Percentiles rank a stretch among this genome's conserved stretches.
Conservation (phyloP, 1,140 invertebrate species). For the Drosophila sproati region DNA sequence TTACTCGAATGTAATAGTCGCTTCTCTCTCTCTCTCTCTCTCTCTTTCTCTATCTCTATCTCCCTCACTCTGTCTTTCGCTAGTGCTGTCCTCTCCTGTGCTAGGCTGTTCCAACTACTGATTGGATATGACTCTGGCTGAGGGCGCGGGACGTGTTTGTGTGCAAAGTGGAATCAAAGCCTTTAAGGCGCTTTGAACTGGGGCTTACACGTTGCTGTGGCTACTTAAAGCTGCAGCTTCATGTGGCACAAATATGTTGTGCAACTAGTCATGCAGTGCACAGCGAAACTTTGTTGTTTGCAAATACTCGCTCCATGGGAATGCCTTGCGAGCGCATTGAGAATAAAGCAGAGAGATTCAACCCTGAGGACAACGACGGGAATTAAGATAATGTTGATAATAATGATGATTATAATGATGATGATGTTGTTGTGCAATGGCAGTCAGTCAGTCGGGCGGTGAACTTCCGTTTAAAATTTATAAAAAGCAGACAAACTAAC, state of each 20-base stretch:
- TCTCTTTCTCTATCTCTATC: neutral
- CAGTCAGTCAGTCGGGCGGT: neutral
- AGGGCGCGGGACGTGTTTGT: conserved; percentile 39
- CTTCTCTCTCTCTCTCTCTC: neutral
- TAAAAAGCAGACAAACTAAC: conserved; percentile 61
- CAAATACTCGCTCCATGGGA: conserved; percentile 31
- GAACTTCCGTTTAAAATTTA: conserved; percentile 75
- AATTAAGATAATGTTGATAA: conserved; percentile 40
- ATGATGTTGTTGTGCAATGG: conserved; percentile 18
- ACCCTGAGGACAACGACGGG: conserved; percentile 30
- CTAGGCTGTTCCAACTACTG: conserved; percentile 43
- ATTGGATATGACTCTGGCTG: conserved; percentile 68
- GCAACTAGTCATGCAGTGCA: conserved; percentile 20
- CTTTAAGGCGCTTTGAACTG: conserved; percentile 12
- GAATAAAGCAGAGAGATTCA: conserved; percentile 7
- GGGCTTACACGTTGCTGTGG: conserved; percentile 16
- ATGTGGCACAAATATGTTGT: conserved; percentile 55
- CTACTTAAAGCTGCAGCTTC: conserved; percentile 58
- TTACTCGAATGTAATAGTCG: conserved; percentile 52
- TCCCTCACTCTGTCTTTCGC: too few relatives aligned
- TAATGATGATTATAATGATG: conserved; percentile 26
- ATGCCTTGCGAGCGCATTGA: conserved; percentile 30
- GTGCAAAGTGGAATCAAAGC: conserved; percentile 23
- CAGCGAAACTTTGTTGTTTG: conserved; percentile 40
- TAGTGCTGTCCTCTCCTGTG: conserved; percentile 15